Percentiles rank a stretch among this genome's conserved stretches.
These are phyloP conservation scores for Apis laboriosa DNA, from an alignment of 1,140 invertebrate species.

Conservation along the genomic window DNA sequence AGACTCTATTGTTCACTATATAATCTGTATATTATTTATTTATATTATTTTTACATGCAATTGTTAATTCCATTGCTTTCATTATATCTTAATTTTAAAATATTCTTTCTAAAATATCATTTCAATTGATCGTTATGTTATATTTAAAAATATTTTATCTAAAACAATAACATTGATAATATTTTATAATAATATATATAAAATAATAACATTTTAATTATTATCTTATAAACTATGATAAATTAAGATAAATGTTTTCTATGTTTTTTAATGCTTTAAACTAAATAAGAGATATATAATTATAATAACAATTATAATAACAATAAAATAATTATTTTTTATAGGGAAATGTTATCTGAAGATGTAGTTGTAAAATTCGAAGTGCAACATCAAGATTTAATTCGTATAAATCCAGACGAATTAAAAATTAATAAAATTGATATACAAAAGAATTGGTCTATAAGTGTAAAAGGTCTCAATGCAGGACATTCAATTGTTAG, in stretches of 20 bases:
- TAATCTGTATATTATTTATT: neutral
- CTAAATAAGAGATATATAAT: conserved; percentile 64
- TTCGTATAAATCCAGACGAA: conserved; percentile 62
- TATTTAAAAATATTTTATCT: neutral
- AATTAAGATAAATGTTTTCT: neutral
- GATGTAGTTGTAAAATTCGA: conserved; percentile 67
- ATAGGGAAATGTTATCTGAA: conserved; percentile 52
- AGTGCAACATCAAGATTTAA: conserved; percentile 71
- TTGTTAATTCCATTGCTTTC: neutral
- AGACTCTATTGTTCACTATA: neutral
- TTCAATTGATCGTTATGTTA: neutral
- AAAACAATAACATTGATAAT: neutral
- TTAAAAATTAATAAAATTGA: conserved; percentile 52
- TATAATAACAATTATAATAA: neutral
- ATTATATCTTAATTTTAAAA: neutral
- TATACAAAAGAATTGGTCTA: conserved; percentile 72
- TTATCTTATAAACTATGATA: conserved; percentile 11
- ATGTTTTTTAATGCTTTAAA: neutral
- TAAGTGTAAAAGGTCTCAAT: conserved; percentile 81
- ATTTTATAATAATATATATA: neutral
- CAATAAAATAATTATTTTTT: conserved; percentile 29
- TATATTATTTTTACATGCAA: neutral
- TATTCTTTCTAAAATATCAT: neutral
- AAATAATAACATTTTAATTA: conserved; percentile 8
- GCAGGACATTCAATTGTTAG: conserved; percentile 83